Evolutionary conservation across 2,888 invertebrate species (phyloP).

Genomic region (Lasioglossum zephyrum): DNA sequence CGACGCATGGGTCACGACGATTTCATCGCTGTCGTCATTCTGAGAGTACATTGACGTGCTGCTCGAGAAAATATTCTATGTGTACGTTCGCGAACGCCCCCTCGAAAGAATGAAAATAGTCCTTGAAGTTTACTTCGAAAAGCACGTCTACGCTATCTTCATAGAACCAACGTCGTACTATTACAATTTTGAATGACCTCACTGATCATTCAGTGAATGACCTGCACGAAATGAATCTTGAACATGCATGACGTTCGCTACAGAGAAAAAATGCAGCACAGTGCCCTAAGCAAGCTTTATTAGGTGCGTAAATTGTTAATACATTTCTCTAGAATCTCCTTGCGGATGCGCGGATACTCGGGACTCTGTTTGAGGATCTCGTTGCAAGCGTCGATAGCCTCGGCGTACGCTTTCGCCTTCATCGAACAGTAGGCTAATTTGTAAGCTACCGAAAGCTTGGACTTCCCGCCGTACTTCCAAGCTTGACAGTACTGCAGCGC

Average conservation of each 20-base stretch:
- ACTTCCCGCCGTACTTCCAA: constrained; percentile 93
- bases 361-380: constrained; percentile 92
- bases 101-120: not conserved
- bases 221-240: too few species aligned
- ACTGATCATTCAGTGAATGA: too few species aligned
- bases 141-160: not conserved
- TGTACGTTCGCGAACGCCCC: not conserved
- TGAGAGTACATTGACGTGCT: constrained; percentile 15
- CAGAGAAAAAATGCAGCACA: not conserved
- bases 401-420: constrained; percentile 94
- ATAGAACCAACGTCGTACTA: too few species aligned
- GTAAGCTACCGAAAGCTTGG: constrained; percentile 94
- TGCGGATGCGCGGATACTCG: constrained; percentile 95
- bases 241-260: not conserved
- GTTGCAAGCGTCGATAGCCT: constrained; percentile 96
- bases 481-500: constrained; percentile 93
- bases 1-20: constrained; percentile 4
- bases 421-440: constrained; percentile 96
- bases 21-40: not conserved
- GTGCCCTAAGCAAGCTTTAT: constrained; percentile 50
- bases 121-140: not conserved
- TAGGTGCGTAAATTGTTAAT: constrained; percentile 90
- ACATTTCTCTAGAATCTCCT: constrained; percentile 97
- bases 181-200: too few species aligned
- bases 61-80: not conserved